These are phyloP conservation scores for Drepana arcuata DNA, from an alignment of 1,140 invertebrate species.

Conservation along the genomic window DNA sequence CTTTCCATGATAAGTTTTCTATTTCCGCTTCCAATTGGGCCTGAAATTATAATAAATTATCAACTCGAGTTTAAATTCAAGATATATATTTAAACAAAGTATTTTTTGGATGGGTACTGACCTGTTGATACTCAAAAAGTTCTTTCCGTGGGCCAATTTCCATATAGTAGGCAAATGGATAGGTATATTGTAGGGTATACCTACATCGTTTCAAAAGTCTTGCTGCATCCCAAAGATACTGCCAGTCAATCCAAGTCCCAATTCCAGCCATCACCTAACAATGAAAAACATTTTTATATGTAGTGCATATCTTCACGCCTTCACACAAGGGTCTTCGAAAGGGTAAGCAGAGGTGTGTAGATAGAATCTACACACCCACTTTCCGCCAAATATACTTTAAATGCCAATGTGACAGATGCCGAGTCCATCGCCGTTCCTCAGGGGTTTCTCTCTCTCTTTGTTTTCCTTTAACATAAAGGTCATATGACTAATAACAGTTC, in stretches of 20 bases:
- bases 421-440: not conserved
- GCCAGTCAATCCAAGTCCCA: conserved; percentile 99
- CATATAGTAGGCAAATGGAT: conserved; percentile 99
- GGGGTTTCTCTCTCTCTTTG: not conserved
- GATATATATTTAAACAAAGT: not conserved
- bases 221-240: conserved; percentile 96
- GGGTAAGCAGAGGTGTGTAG: too few relatives aligned
- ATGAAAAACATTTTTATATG: conserved; percentile 1
- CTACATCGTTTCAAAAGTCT: conserved; percentile 94
- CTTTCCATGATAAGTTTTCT: conserved; percentile 99
- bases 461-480: not conserved
- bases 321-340: too few relatives aligned
- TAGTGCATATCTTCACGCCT: not conserved
- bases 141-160: conserved; percentile 94
- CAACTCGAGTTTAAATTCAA: not conserved
- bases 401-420: not conserved
- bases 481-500: not conserved
- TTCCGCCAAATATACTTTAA: not conserved
- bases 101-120: conserved; percentile 16
- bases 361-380: too few relatives aligned
- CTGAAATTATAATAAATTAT: conserved; percentile 67
- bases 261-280: conserved; percentile 82
- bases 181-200: conserved; percentile 99
- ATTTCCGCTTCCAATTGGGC: conserved; percentile 99
- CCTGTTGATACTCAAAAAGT: conserved; percentile 82